Evolutionary conservation across 2,113 vertebrate species (phyloP).

Genomic region (Amblyornis subalaris): DNA sequence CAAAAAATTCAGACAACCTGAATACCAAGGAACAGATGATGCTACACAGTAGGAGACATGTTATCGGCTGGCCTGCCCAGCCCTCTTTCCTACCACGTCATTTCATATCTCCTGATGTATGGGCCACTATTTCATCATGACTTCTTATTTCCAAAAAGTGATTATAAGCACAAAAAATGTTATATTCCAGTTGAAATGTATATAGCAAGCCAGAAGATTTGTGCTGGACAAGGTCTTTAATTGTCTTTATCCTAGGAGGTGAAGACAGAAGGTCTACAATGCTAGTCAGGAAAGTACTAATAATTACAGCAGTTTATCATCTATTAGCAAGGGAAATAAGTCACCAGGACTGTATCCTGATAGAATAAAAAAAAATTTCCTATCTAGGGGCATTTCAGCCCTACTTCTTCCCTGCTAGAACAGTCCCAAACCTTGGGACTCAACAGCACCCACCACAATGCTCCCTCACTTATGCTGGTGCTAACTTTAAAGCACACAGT

Average conservation of each 20-base stretch:
- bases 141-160: not conserved
- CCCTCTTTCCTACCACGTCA: not conserved
- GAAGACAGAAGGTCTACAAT: not conserved
- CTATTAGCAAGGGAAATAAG: not conserved
- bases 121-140: not conserved
- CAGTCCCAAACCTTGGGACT: not conserved
- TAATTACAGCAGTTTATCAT: not conserved
- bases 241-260: not conserved
- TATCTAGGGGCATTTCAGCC: not conserved
- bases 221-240: not conserved
- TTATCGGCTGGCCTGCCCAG: not conserved
- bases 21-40: not conserved
- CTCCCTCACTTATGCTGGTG: not conserved
- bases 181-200: not conserved
- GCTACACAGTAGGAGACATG: not conserved
- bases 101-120: not conserved
- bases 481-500: not conserved
- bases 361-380: not conserved
- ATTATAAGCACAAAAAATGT: not conserved
- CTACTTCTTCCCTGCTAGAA: not conserved
- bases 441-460: not conserved
- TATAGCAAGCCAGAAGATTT: not conserved
- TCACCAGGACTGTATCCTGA: not conserved
- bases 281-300: not conserved
- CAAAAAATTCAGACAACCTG: conserved; percentile 9